These are phyloP conservation scores for Arrhopalites spinosus DNA, from an alignment of 2,888 invertebrate genomes.

Conservation along the genomic window DNA sequence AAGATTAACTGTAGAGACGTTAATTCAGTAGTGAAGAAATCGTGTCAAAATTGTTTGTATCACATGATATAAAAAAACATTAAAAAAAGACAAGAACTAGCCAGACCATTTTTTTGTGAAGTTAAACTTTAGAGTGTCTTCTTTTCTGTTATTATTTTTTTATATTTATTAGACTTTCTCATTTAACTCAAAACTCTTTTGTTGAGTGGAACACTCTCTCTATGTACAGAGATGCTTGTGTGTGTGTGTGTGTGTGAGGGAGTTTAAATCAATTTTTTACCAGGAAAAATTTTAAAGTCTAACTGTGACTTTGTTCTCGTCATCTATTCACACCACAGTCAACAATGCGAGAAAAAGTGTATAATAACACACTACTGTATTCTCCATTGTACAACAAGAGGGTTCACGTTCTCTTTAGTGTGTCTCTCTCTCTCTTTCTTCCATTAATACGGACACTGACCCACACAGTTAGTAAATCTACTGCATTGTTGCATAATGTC, in stretches of 20 bases:
- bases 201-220: no score
- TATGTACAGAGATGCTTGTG: not conserved
- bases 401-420: slow-evolving; percentile 22
- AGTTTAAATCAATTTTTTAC: slow-evolving; percentile 10
- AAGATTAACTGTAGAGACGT: no score
- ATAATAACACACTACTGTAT: not conserved
- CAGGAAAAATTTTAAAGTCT: slow-evolving; percentile 19
- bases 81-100: no score
- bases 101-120: no score
- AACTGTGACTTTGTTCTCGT: slow-evolving; percentile 21
- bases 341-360: slow-evolving; percentile 15
- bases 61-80: no score
- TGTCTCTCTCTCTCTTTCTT: not conserved
- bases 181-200: no score
- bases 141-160: no score
- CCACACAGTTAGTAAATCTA: slow-evolving; percentile 4
- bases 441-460: slow-evolving; percentile 24
- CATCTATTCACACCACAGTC: slow-evolving; percentile 16
- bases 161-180: no score
- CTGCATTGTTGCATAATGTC: slow-evolving; percentile 11
- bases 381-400: slow-evolving; percentile 6
- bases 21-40: no score
- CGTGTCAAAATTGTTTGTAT: no score
- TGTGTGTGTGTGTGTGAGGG: not conserved
- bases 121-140: no score